Conservation (phyloP, 2,797 vertebrate species). For the Peromyscus aztecus region DNA sequence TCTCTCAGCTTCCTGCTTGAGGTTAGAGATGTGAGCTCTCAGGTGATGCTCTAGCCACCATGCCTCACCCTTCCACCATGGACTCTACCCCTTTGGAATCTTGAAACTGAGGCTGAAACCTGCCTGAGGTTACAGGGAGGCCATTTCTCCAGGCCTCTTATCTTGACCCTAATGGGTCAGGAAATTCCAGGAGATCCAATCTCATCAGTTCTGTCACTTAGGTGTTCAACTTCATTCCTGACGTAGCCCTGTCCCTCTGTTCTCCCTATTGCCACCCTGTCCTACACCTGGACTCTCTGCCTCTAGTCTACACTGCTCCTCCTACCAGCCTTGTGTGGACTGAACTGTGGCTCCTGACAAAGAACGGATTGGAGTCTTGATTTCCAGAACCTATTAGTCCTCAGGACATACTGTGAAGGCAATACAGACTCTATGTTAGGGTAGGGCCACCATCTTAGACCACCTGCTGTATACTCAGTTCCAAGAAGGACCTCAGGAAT, state of each 20-base stretch:
- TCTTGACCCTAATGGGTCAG: background rate
- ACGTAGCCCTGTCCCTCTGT: fast-evolving
- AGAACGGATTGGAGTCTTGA: fast-evolving
- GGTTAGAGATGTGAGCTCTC: background rate
- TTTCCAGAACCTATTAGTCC: background rate
- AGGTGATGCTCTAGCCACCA: background rate
- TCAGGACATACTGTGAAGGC: background rate
- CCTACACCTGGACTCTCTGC: background rate
- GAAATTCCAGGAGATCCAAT: background rate
- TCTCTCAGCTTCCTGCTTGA: background rate
- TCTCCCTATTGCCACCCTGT: too few relatives aligned
- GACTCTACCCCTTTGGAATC: background rate
- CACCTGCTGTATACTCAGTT: too few relatives aligned
- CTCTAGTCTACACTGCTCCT: background rate
- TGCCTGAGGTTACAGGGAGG: background rate
- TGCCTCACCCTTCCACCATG: background rate
- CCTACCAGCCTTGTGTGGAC: too few relatives aligned
- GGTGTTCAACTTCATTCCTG: background rate
- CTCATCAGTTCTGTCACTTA: background rate
- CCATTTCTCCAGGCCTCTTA: background rate
- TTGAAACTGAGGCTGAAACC: background rate
- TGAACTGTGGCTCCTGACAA: background rate
- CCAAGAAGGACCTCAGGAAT: too few relatives aligned
- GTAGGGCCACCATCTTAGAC: too few relatives aligned
- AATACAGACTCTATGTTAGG: too few relatives aligned